Base-by-base conservation (phyloP, 1,140 invertebrate species). In the Trinorchestia longiramus region DNA sequence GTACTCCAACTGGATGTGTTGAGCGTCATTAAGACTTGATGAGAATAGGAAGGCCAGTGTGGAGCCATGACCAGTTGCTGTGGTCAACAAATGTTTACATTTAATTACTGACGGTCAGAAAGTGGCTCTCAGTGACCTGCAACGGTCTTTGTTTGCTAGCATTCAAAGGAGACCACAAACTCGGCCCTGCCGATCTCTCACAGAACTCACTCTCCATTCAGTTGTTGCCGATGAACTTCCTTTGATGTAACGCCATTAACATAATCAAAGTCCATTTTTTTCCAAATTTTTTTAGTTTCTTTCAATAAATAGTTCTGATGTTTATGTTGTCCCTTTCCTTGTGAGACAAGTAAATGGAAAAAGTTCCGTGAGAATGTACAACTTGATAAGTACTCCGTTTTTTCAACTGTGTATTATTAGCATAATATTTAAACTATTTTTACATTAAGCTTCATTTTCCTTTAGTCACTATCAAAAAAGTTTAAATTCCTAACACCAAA, bases 11-110 rank as follows among this genome's bases (percentile, higher is more conserved):
- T 77, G 15, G 62, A 1, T 36, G 88, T 42, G 88, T 19, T 90
- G n/a, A 11, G 88, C 87, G 42, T 90, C 43, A 94, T 47, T 94
- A 94, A 94, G 44, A 40, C 40, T 47, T 47, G 92, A 47, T 94
- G 92, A 94, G 92, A 11, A 90, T 42, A 15, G 88, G 88, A 41
- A 42, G 41, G 4, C 88, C 3, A 15, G n/a, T 42, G 90, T 41
- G 90, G 4, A 42, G 43, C 17, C 23, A 28, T 43, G 92, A n/a
- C 92, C 92, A 36, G 62, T 77, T 77, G 92, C 92, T 43, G 92
- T 47, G 92, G 43, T 45, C 92, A 43, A 47, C 92, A 45, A 47
- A 94, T 94, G 92, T 94, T 94, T 6, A 47, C 92, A 94, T 94
- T 94, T 94, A 94, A 94, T 94, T 94, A 94, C 92, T n/a, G 92